Percentiles rank a stretch among this genome's conserved stretches.
These are phyloP conservation scores for Nesometra sesokonis DNA, from an alignment of 35 echinoderm and acorn worm genomes.

Conservation along the genomic window DNA sequence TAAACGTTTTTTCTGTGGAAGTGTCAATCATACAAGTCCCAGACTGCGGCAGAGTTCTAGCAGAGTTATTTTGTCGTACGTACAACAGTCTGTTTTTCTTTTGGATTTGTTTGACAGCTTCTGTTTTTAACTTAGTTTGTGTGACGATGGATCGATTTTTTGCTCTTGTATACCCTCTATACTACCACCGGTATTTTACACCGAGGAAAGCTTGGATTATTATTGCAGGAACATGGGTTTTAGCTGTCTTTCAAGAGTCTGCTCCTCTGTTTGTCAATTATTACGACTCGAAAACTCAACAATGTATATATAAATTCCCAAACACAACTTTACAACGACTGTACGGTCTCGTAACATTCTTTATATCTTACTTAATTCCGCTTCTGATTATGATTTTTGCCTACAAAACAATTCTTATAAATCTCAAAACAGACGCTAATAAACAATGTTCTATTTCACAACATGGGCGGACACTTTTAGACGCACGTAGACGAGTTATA, in stretches of 20 bases:
- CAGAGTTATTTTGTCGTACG: constrained; percentile 67
- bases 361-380: constrained; percentile 77
- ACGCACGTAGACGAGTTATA: constrained; percentile 67
- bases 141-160: constrained; percentile 81
- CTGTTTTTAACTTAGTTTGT: constrained; percentile 83
- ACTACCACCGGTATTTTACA: constrained; percentile 64
- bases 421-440: constrained; percentile 36
- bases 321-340: constrained; percentile 17
- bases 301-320: constrained; percentile 42
- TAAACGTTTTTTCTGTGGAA: constrained; percentile 78
- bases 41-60: constrained; percentile 1
- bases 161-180: constrained; percentile 72
- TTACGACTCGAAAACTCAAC: constrained; percentile 14
- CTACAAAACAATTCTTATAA: constrained; percentile 55
- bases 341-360: constrained; percentile 55
- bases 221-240: constrained; percentile 43
- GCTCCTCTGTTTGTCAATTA: constrained; percentile 73
- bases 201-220: constrained; percentile 38
- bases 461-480: constrained; percentile 39
- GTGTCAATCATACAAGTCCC: constrained; percentile 10
- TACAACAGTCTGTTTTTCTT: constrained; percentile 63
- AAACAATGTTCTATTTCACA: neutral
- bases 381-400: constrained; percentile 77
- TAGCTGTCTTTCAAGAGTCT: constrained; percentile 52
- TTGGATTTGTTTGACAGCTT: constrained; percentile 88